phyloP scores from a whole-genome alignment of 2,797 vertebrate genomes.

The Neoniphon sammara region DNA sequence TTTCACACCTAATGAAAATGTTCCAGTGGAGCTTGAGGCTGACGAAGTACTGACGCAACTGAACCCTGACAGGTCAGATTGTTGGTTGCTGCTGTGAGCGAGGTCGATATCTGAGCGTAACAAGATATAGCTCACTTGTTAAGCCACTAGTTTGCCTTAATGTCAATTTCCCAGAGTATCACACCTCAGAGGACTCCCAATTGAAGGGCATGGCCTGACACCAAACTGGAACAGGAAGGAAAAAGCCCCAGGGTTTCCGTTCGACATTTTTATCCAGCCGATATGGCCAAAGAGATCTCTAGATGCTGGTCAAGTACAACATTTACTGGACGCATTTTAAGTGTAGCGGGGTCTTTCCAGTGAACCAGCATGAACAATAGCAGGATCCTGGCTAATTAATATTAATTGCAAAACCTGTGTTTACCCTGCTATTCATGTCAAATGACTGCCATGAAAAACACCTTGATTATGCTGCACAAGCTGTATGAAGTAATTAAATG shows the following conservation, averaged over 20 bases:
- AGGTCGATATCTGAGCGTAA: constrained; percentile 47
- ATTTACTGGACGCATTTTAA: too few relatives aligned
- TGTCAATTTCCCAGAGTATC: constrained; percentile 66
- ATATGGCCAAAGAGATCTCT: too few relatives aligned
- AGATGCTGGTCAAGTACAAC: too few relatives aligned
- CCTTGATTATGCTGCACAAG: too few relatives aligned
- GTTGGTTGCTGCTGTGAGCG: constrained; percentile 35
- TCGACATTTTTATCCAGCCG: too few relatives aligned
- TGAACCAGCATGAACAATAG: too few relatives aligned
- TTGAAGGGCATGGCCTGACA: constrained; percentile 26
- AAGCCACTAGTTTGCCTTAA: constrained; percentile 27
- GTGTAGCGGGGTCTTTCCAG: too few relatives aligned
- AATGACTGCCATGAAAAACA: too few relatives aligned
- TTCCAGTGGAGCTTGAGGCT: constrained; percentile 64
- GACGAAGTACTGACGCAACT: constrained; percentile 62
- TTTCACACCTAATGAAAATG: constrained; percentile 69
- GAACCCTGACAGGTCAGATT: constrained; percentile 49
- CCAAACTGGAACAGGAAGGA: constrained; percentile 33
- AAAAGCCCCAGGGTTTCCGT: constrained; percentile 6
- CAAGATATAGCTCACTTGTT: constrained; percentile 40
- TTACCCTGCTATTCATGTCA: too few relatives aligned
- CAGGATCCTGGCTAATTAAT: too few relatives aligned
- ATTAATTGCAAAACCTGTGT: too few relatives aligned
- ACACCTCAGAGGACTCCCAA: constrained; percentile 46
- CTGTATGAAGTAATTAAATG: too few relatives aligned